Evolutionary conservation across 2,797 vertebrate species (phyloP).

Genomic region (Cirrhinus mrigala): DNA sequence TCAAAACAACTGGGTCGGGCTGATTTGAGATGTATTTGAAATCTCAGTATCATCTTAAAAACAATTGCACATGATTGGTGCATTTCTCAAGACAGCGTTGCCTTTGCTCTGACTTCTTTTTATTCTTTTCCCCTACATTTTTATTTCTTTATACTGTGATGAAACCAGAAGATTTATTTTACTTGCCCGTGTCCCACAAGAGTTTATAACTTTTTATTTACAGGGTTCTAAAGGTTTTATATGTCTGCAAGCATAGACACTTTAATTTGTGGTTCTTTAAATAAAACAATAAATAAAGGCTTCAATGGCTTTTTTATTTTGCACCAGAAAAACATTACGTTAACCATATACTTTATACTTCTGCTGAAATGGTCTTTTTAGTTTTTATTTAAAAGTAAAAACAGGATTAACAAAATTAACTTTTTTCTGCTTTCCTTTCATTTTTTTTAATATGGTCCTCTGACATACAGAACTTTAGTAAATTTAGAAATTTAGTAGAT

Average conservation of each 20-base stretch:
- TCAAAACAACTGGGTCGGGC: slow-evolving; percentile 40
- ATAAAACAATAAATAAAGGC: slow-evolving; percentile 47
- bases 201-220: slow-evolving; percentile 58
- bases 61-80: slow-evolving; percentile 18
- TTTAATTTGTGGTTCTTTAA: slow-evolving; percentile 51
- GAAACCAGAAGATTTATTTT: slow-evolving; percentile 11
- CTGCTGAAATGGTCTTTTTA: background rate
- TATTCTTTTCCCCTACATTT: background rate
- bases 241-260: slow-evolving; percentile 46
- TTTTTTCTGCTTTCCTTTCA: background rate
- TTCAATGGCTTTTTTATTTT: background rate
- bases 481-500: no score
- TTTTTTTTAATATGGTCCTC: background rate
- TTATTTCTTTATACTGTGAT: background rate
- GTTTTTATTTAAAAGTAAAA: background rate
- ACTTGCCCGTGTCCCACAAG: slow-evolving; percentile 22
- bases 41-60: slow-evolving; percentile 35
- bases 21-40: background rate
- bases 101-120: background rate
- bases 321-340: slow-evolving; percentile 2
- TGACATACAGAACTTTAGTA: background rate
- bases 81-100: slow-evolving; percentile 7
- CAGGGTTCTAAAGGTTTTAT: slow-evolving; percentile 62
- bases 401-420: background rate
- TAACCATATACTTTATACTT: background rate